Percentiles rank a stretch among this genome's conserved stretches.
These are phyloP conservation scores for Rhagoletis pomonella DNA, from an alignment of 1,140 invertebrate genomes.

Conservation along the genomic window DNA sequence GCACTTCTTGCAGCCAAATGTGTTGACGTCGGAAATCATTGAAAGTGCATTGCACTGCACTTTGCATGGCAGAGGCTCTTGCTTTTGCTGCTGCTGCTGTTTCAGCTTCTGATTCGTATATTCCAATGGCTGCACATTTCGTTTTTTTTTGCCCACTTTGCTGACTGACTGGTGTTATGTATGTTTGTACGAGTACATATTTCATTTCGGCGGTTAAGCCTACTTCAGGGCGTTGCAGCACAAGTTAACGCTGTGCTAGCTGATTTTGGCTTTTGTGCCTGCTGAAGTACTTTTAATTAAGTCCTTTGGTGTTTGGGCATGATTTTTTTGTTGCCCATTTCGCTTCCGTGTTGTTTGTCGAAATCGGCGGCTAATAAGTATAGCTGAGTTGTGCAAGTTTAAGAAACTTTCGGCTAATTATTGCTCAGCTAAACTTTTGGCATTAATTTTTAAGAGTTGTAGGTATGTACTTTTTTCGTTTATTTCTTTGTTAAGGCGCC, in stretches of 20 bases:
- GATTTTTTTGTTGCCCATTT: neutral
- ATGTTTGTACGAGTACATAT: neutral
- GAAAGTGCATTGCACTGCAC: constrained; percentile 41
- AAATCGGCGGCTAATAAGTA: no score
- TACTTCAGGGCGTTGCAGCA: constrained; percentile 30
- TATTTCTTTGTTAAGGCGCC: no score
- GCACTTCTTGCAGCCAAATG: neutral
- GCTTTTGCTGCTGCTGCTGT: no score
- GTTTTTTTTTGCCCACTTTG: constrained; percentile 28
- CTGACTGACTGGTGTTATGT: neutral
- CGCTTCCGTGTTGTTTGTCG: no score
- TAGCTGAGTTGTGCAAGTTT: no score
- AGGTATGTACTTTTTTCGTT: no score
- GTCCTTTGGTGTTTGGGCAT: neutral
- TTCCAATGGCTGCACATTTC: neutral
- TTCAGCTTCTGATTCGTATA: no score
- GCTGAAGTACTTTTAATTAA: constrained; percentile 41
- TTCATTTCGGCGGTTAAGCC: neutral
- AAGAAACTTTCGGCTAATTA: no score
- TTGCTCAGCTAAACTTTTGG: no score
- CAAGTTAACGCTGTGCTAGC: neutral
- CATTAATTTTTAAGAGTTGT: no score
- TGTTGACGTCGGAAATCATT: constrained; percentile 26
- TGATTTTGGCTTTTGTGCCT: neutral
- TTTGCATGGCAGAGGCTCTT: neutral